Conservation (phyloP, 2,888 invertebrate species). For the Helleia helle region DNA sequence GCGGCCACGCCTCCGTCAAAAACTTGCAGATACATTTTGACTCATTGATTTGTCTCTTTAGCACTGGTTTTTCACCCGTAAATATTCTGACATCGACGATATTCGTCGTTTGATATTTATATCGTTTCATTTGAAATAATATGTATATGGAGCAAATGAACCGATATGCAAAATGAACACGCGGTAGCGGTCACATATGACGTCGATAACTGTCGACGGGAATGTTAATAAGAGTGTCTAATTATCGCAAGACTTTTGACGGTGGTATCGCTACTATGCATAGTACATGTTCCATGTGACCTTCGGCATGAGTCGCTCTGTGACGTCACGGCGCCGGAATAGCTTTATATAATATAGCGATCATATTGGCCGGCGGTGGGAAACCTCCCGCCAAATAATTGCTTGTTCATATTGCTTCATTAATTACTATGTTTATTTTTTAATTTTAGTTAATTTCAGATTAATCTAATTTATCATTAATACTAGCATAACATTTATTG, state of each 20-base stretch:
- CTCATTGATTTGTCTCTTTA: no score
- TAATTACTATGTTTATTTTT: not conserved
- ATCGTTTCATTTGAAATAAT: no score
- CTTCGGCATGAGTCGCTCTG: conserved; percentile 1
- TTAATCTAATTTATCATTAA: not conserved
- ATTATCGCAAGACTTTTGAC: not conserved
- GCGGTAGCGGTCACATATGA: no score
- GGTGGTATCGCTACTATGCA: not conserved
- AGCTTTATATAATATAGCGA: not conserved
- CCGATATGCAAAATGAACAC: no score
- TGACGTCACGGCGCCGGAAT: not conserved
- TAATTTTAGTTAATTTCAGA: not conserved
- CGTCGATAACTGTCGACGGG: no score
- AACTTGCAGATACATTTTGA: no score
- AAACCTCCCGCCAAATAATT: not conserved
- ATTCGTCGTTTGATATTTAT: no score
- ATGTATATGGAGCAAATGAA: no score
- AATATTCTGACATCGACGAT: no score
- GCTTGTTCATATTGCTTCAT: conserved; percentile 6
- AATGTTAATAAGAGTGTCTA: no score
- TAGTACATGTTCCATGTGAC: not conserved
- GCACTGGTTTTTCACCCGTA: no score
- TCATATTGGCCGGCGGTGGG: not conserved
- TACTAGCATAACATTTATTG: not conserved
- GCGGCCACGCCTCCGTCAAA: not conserved